Base-by-base conservation (phyloP, 2,888 invertebrate species). In the Polyploca ridens region DNA sequence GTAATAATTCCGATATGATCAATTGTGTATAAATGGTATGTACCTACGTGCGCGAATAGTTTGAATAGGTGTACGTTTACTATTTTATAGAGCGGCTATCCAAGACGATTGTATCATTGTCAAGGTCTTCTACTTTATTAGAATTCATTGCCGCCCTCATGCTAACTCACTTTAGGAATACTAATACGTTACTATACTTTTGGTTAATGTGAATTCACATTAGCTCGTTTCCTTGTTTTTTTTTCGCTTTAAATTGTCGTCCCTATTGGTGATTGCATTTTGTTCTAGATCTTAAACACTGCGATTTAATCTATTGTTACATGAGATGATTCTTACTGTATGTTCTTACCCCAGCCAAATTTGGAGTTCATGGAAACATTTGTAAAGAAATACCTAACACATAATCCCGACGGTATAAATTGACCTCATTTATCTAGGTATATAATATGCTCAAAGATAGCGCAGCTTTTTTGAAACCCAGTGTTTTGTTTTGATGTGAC, bases 51-150 rank as follows among this genome's bases (percentile, higher is more conserved):
- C 44, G 16, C 54, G n/a, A 54, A 54, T 54, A 16, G 63, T 54
- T 11, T 33, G 35, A 57, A 35, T 33, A 58, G 35, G 16, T 57
- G 27, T 62, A 62, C 58, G 67, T 70, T 73, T 71, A 74, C 78
- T 83, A 81, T 84, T 84, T 86, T 84, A 85, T 84, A 82, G 79
- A 82, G 82, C 75, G 78, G 79, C 83, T 84, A 85, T 82, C 76
- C 79, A 86, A 84, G 79, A 82, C 78, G 85, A 85, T 88, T 85
- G 87, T 89, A 88, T 87, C 87, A 90, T 85, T 91, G 88, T 87
- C 90, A 91, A 92, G 91, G 91, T 72, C 89, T 89, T 88, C 88
- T 79, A 81, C 84, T 89, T 86, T 84, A 89, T 90, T 89, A 86
- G 84, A 89, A 91, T 91, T 91, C 89, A 89, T 87, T 85, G 83